Conservation (phyloP, 2,113 vertebrate genomes). For the Psittacara wagleri region DNA sequence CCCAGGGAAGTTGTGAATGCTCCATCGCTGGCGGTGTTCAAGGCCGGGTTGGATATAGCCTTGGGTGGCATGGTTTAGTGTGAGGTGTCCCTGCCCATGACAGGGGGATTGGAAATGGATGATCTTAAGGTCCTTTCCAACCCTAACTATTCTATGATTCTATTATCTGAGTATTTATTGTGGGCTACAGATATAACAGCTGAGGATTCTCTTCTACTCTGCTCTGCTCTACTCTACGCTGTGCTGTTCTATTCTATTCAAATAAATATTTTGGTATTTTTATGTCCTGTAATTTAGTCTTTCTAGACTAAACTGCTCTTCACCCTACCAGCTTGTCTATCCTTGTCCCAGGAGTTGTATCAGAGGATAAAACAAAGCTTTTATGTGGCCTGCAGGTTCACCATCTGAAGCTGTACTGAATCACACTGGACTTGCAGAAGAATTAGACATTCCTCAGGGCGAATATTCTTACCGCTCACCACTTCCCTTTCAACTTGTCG, state of each 20-base stretch:
- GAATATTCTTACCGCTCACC: background rate
- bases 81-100: too few species aligned
- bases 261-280: background rate
- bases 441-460: background rate
- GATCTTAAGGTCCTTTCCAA: too few species aligned
- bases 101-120: too few species aligned
- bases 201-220: background rate
- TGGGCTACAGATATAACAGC: background rate
- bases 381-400: background rate
- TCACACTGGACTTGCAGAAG: background rate
- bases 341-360: background rate
- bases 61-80: too few species aligned
- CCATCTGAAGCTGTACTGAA: background rate
- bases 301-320: background rate
- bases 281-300: background rate
- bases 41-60: too few species aligned
- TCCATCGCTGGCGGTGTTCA: too few species aligned
- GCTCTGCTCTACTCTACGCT: background rate
- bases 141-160: too few species aligned
- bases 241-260: background rate
- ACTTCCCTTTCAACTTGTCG: background rate
- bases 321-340: background rate
- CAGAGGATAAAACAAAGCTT: background rate
- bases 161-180: background rate
- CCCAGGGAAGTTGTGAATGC: too few species aligned